Evolutionary conservation across 2,888 invertebrate species (phyloP).

Genomic region (Parasteatoda lunata): DNA sequence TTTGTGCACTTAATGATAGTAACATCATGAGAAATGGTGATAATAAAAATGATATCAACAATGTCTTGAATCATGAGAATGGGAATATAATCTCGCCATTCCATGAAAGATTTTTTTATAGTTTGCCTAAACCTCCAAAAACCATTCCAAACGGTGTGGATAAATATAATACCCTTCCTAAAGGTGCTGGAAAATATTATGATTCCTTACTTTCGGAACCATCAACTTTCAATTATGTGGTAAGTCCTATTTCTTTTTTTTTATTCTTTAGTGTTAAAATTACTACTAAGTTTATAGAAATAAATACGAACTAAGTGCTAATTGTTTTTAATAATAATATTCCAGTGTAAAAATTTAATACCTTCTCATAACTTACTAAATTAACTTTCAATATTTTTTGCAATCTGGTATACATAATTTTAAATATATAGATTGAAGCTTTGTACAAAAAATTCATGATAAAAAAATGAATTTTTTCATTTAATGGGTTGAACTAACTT

Average conservation of each 20-base stretch:
- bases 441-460: too few relatives aligned
- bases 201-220: conserved; percentile 23
- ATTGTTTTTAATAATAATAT: too few relatives aligned
- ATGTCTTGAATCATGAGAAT: background rate
- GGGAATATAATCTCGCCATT: background rate
- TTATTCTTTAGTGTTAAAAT: background rate
- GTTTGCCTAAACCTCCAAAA: conserved; percentile 46
- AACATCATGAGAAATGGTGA: background rate
- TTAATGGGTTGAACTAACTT: too few relatives aligned
- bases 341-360: too few relatives aligned
- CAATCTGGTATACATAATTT: too few relatives aligned
- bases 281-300: too few relatives aligned
- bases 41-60: background rate
- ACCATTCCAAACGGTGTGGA: conserved; percentile 7
- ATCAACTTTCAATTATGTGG: conserved; percentile 39
- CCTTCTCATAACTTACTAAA: too few relatives aligned
- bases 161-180: conserved; percentile 47
- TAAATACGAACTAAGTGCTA: too few relatives aligned
- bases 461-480: too few relatives aligned
- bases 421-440: too few relatives aligned
- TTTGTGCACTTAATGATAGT: conserved; percentile 43
- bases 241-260: conserved; percentile 26
- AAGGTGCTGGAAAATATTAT: conserved; percentile 14
- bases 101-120: conserved; percentile 12
- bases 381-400: too few relatives aligned